Percentiles rank a stretch among this genome's conserved stretches.
These are phyloP conservation scores for Pomphorhynchus laevis DNA, from an alignment of 1,140 invertebrate genomes.

Conservation along the genomic window DNA sequence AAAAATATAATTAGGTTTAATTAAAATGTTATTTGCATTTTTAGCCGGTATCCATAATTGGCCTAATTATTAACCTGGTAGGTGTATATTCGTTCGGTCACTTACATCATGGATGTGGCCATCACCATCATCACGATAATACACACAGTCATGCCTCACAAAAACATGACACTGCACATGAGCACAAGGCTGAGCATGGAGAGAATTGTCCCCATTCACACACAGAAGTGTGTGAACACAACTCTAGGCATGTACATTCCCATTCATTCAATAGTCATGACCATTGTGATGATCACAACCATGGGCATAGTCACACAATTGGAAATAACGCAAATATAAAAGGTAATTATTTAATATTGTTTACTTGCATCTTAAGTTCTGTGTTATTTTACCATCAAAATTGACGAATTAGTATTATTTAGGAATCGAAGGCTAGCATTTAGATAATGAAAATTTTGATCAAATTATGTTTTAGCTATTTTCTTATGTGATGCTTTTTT, in stretches of 20 bases:
- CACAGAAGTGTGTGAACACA: constrained; percentile 14
- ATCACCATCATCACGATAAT: constrained; percentile 7
- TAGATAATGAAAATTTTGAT: too few species aligned
- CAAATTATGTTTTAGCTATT: too few species aligned
- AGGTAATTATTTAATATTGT: constrained; percentile 32
- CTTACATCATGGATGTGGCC: constrained; percentile 24
- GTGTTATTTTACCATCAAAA: not conserved
- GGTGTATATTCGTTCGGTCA: constrained; percentile 78
- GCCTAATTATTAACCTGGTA: constrained; percentile 60
- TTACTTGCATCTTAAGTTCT: constrained; percentile 28
- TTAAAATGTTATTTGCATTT: constrained; percentile 11
- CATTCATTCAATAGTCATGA: constrained; percentile 2
- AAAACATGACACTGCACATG: constrained; percentile 8
- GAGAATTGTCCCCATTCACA: constrained; percentile 11
- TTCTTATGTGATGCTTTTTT: too few species aligned
- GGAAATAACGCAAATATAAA: constrained; percentile 27
- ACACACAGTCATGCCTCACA: constrained; percentile 8
- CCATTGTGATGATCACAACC: constrained; percentile 10
- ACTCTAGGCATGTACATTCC: constrained; percentile 12
- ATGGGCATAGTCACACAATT: constrained; percentile 21
- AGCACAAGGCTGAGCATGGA: constrained; percentile 19
- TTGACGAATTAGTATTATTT: too few species aligned
- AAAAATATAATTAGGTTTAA: not conserved
- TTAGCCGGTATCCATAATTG: constrained; percentile 47
- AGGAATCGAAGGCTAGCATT: too few species aligned